Base-by-base conservation (phyloP, 1,140 invertebrate species). In the Drosophila lacteicornis region DNA sequence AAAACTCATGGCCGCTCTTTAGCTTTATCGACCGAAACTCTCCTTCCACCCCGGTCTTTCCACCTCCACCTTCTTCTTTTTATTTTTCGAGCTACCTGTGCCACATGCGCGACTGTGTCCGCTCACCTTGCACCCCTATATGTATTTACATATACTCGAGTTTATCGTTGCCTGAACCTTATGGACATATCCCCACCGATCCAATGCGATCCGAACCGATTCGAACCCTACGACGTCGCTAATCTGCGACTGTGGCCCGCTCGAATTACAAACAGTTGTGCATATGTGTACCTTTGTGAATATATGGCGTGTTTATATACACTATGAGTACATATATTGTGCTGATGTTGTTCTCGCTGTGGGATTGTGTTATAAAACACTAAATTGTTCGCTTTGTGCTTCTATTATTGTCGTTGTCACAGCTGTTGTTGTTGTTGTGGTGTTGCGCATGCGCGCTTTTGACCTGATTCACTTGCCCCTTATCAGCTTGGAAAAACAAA, bases 401-500 rank as follows among this genome's bases (percentile, higher is more conserved):
- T 36, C 33, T 45, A 40, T 43, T 50, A 42, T 55, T 46, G 19
- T 45, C 33, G 33, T 47, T 56, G 43, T 50, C 27, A 55, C 58
- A 62, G n/a, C 66, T 67, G 42, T 59, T 49, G 15, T 40, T 49
- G 15, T 40, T 75, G 53, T 63, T 49, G 27, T 25, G 65, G 55
- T 77, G 81, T 84, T 80, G 81, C 81, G 81, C 81, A 84, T 84
- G 77, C 82, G 81, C 82, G 81, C 73, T 80, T 83, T 79, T 83
- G 81, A 83, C 81, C 81, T 83, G 81, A 83, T 83, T 83, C 80
- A 83, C 57, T 62, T 66, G 55, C 19, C 49, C 73, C 80, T 83
- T 83, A 83, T 83, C 81, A 83, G 81, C 55, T 25, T 6, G 2
- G 19, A 13, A 55, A 50, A 30, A 22, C 2, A 49, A 69, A n/a